Percentiles rank a stretch among this genome's conserved stretches.
These are phyloP conservation scores for Argentina silus DNA, from an alignment of 2,797 vertebrate species.

Conservation along the genomic window DNA sequence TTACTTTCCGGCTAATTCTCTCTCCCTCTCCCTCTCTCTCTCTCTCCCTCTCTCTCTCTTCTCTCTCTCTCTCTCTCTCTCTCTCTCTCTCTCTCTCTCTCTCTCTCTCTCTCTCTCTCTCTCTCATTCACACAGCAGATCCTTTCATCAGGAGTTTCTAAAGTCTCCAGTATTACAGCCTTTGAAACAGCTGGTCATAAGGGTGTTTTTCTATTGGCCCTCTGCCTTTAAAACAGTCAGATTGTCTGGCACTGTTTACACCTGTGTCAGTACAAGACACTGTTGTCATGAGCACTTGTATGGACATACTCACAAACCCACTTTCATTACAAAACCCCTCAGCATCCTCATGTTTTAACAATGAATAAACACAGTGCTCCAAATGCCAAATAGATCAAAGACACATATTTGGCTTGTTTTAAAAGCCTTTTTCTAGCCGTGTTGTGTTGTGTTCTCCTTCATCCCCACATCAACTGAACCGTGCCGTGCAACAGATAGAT, in stretches of 20 bases:
- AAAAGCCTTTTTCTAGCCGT: not conserved
- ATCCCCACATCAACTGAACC: slow-evolving; percentile 25
- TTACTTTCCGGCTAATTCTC: slow-evolving; percentile 18
- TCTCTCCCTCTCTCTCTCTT: not conserved
- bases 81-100: not conserved
- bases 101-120: not conserved
- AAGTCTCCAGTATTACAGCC: slow-evolving; percentile 10
- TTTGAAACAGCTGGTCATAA: slow-evolving; percentile 38
- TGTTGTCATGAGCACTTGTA: not conserved
- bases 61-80: not conserved
- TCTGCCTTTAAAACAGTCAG: slow-evolving; percentile 18
- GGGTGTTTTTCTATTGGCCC: slow-evolving; percentile 35
- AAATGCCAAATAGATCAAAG: not conserved
- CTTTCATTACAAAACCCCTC: not conserved
- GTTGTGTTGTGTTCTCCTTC: not conserved
- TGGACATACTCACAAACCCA: not conserved
- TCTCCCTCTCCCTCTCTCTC: slow-evolving; percentile 16
- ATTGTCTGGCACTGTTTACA: not conserved
- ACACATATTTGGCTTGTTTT: not conserved
- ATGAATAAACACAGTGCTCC: not conserved
- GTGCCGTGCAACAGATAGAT: slow-evolving; percentile 9
- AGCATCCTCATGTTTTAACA: not conserved
- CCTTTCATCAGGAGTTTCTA: slow-evolving; percentile 27
- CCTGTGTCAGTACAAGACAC: not conserved
- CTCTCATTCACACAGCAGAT: not conserved